Conservation (phyloP, 2,113 vertebrate species). For the Chloebia gouldiae region DNA sequence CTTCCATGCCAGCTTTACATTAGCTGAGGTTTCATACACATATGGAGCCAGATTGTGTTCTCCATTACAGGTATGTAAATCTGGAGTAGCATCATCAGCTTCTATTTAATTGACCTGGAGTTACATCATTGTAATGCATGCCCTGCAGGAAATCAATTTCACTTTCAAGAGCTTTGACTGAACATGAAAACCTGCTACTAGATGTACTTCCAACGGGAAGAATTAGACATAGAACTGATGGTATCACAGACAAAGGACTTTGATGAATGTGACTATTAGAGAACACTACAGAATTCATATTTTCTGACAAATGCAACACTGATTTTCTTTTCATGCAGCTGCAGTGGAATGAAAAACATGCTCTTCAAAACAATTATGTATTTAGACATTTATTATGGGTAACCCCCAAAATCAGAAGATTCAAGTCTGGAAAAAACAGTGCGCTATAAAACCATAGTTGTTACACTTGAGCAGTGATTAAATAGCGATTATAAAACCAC, state of each 20-base stretch:
- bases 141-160: constrained; percentile 4
- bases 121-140: not conserved
- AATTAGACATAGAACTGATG: not conserved
- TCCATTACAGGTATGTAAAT: not conserved
- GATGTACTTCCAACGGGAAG: not conserved
- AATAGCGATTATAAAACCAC: not conserved
- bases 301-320: not conserved
- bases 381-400: not conserved
- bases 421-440: not conserved
- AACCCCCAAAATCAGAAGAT: not conserved
- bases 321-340: not conserved
- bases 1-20: not conserved
- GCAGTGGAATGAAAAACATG: not conserved
- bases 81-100: not conserved
- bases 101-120: constrained; percentile 3
- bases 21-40: not conserved
- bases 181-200: constrained; percentile 10
- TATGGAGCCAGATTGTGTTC: not conserved
- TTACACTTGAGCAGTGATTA: not conserved
- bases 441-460: not conserved
- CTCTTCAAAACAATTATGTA: not conserved
- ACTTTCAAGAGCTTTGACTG: constrained; percentile 18
- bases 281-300: not conserved
- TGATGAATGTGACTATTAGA: not conserved
- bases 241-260: constrained; percentile 14